These are phyloP conservation scores for Delphinapterus leucas DNA, from an alignment of 2,113 vertebrate species.

Conservation along the genomic window DNA sequence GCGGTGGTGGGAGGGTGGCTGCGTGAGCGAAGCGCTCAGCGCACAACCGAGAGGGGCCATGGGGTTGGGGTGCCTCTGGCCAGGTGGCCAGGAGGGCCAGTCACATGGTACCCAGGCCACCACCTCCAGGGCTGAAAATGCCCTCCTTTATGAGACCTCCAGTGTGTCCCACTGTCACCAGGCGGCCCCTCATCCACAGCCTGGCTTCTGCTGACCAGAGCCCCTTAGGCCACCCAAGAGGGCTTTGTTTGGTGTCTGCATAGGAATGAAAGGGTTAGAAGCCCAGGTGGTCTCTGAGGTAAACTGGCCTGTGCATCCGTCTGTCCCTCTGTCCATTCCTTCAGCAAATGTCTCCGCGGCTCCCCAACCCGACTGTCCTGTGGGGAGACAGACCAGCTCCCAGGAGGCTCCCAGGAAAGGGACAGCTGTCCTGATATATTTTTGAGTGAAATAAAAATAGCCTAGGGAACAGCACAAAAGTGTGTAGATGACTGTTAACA, in stretches of 20 bases:
- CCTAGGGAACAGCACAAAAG: not conserved
- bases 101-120: not conserved
- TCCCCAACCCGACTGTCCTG: not conserved
- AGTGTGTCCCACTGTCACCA: not conserved
- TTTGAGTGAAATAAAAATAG: conserved; percentile 33
- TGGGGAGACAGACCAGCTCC: not conserved
- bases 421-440: not conserved
- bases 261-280: not conserved
- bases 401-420: not conserved
- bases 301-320: not conserved
- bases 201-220: not conserved
- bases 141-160: not conserved
- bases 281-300: conserved; percentile 34
- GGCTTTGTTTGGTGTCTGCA: conserved; percentile 43
- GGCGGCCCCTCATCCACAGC: not conserved
- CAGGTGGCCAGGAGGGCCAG: not conserved
- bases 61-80: not conserved
- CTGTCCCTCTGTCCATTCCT: not conserved
- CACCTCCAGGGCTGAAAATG: not conserved
- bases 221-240: not conserved
- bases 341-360: not conserved
- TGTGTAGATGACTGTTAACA: not conserved
- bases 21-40: not conserved
- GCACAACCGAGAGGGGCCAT: not conserved
- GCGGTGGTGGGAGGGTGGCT: not conserved